Evolutionary conservation across 2,888 invertebrate genomes (phyloP).

Genomic region (Platycheirus rosarum): DNA sequence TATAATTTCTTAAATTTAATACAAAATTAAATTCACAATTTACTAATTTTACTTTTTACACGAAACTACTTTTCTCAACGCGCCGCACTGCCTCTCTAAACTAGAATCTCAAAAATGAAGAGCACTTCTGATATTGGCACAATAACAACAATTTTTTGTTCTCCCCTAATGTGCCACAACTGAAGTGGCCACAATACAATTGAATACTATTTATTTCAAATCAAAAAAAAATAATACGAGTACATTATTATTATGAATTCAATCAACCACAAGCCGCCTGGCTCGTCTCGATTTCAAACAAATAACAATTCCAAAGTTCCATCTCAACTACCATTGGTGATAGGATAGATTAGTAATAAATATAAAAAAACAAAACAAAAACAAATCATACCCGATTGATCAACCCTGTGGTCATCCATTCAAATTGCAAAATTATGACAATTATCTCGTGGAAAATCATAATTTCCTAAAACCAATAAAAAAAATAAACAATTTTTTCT

Average conservation of each 20-base stretch:
- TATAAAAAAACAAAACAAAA: conserved; percentile 65
- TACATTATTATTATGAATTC: conserved; percentile 58
- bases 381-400: conserved; percentile 48
- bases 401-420: conserved; percentile 68
- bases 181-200: conserved; percentile 64
- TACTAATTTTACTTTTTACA: conserved; percentile 13
- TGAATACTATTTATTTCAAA: conserved; percentile 57
- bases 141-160: conserved; percentile 7
- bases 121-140: conserved; percentile 60
- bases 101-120: not conserved
- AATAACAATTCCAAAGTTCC: conserved; percentile 54
- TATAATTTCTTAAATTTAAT: conserved; percentile 65
- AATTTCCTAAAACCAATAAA: conserved; percentile 69
- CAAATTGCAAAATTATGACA: conserved; percentile 71
- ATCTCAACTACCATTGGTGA: conserved; percentile 14
- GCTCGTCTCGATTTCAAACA: conserved; percentile 42
- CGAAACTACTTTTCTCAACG: too few relatives aligned
- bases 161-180: conserved; percentile 53
- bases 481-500: conserved; percentile 56
- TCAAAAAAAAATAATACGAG: conserved; percentile 45
- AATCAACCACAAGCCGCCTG: conserved; percentile 38
- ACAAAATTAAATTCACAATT: conserved; percentile 61
- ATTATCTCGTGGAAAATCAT: conserved; percentile 71
- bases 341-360: not conserved
- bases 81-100: too few relatives aligned